Evolutionary conservation across 2,113 vertebrate genomes (phyloP).

Genomic region (Riparia riparia): DNA sequence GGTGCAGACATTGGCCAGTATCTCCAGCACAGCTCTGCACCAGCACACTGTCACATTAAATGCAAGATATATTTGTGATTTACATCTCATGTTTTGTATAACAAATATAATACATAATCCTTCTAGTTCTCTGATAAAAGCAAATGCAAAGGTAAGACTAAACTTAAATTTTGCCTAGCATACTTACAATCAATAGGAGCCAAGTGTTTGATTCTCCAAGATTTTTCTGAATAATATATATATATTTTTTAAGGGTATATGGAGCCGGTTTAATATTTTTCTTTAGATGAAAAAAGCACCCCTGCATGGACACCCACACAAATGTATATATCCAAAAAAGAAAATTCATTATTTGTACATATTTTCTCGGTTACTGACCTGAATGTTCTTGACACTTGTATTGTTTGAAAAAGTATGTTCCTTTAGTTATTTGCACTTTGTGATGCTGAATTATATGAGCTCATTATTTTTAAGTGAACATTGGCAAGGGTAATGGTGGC

Average conservation of each 20-base stretch:
- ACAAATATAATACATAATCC: background rate
- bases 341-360: background rate
- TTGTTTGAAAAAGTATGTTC: background rate
- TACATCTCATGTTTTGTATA: background rate
- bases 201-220: background rate
- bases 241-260: background rate
- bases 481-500: background rate
- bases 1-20: accelerated
- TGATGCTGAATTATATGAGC: background rate
- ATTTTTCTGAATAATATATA: background rate
- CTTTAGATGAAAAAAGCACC: background rate
- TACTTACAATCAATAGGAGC: background rate
- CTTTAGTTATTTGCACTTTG: background rate
- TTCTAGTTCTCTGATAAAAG: background rate
- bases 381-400: background rate
- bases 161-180: background rate
- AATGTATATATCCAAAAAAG: background rate
- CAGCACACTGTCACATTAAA: background rate
- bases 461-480: background rate
- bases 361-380: background rate
- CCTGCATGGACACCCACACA: background rate
- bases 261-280: background rate
- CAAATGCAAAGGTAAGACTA: background rate
- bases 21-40: accelerated
- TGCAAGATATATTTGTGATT: background rate